A percentile compares a stretch with the other conserved stretches of the same genome.
Conservation (phyloP, 1,140 invertebrate genomes). For the Brachionus manjavacas region DNA sequence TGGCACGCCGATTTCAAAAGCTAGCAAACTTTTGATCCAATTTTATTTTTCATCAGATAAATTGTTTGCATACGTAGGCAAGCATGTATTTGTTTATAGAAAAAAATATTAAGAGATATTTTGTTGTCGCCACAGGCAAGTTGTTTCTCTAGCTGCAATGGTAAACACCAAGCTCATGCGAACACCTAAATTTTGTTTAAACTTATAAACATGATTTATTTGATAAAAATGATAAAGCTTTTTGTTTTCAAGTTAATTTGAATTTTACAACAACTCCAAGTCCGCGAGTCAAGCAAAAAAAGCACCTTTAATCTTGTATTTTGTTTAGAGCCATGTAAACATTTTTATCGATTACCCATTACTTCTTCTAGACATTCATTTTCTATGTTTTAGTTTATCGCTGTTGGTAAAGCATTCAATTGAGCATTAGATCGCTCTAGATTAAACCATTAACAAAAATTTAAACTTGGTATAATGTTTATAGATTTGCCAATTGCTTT, state of each 20-base stretch:
- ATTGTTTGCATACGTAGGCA: background rate
- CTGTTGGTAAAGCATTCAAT: background rate
- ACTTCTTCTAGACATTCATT: background rate
- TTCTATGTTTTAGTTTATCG: background rate
- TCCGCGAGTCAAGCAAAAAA: background rate
- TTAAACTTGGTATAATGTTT: background rate
- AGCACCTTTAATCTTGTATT: background rate
- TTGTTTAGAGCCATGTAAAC: background rate
- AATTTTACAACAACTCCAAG: background rate
- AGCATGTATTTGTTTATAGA: background rate
- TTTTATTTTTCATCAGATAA: background rate
- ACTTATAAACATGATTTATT: background rate
- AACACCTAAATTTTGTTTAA: background rate
- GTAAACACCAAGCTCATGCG: background rate
- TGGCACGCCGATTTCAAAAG: background rate
- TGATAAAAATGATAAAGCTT: background rate
- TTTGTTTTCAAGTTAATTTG: background rate
- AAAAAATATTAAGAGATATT: background rate
- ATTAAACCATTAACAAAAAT: background rate
- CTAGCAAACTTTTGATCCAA: background rate
- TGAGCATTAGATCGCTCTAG: background rate
- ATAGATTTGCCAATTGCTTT: background rate
- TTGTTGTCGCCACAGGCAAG: background rate
- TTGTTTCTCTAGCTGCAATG: background rate
- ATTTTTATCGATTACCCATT: background rate